Percentiles rank a stretch among this genome's conserved stretches.
phyloP scores from a whole-genome alignment of 2,797 vertebrate genomes.

The Melanotaenia pygmaea region DNA sequence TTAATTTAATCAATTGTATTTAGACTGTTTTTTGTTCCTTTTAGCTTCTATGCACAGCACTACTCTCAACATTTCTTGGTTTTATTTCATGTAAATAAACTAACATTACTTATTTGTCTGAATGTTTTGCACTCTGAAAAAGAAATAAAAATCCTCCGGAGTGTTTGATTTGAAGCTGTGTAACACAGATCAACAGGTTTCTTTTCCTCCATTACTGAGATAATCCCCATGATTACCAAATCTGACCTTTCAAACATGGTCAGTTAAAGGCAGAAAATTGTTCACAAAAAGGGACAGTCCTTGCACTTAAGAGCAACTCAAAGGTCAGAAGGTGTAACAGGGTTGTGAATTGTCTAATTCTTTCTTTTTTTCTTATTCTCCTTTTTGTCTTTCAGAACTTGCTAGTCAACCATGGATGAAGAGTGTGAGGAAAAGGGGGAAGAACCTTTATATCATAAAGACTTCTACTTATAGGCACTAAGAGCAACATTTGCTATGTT shows the following conservation, averaged over 20 bases:
- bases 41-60: not conserved
- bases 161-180: not conserved
- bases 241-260: slow-evolving; percentile 60
- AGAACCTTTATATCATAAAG: slow-evolving; percentile 14
- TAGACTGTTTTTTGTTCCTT: not conserved
- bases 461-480: slow-evolving; percentile 43
- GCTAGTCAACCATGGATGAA: slow-evolving; percentile 77
- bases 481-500: slow-evolving; percentile 8
- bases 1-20: not conserved
- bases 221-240: slow-evolving; percentile 51
- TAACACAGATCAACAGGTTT: slow-evolving; percentile 15
- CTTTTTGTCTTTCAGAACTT: slow-evolving; percentile 62
- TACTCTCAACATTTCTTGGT: not conserved
- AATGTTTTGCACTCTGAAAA: not conserved
- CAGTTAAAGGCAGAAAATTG: slow-evolving; percentile 14
- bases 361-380: not conserved
- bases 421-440: slow-evolving; percentile 33
- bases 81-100: not conserved
- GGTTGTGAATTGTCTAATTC: slow-evolving; percentile 37
- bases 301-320: slow-evolving; percentile 41
- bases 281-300: slow-evolving; percentile 1
- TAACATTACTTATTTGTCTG: not conserved
- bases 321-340: slow-evolving; percentile 43
- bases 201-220: slow-evolving; percentile 36
- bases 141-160: not conserved